Conservation (phyloP, 2,888 invertebrate species). For the Apamea sordens region DNA sequence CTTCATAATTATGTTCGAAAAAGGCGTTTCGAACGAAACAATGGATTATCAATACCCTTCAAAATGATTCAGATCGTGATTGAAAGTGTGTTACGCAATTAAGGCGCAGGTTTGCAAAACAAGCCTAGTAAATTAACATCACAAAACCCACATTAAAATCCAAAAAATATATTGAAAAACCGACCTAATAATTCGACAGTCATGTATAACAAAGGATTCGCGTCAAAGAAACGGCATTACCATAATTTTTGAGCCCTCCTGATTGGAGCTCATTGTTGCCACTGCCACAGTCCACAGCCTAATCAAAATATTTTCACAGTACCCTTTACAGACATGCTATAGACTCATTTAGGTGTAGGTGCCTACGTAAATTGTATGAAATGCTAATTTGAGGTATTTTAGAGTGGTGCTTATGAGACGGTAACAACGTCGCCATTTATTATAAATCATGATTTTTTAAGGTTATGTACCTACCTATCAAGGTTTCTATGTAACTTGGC, state of each 20-base stretch:
- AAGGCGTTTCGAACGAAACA: too few species aligned
- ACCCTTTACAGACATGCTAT: constrained; percentile 45
- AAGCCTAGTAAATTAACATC: constrained; percentile 16
- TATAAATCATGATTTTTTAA: neutral
- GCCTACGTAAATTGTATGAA: constrained; percentile 33
- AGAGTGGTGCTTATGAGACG: neutral
- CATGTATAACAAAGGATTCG: constrained; percentile 60
- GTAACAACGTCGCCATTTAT: neutral
- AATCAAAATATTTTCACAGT: constrained; percentile 63
- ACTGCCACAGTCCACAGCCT: constrained; percentile 26
- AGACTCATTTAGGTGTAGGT: constrained; percentile 44
- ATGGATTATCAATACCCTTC: too few species aligned
- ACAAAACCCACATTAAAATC: constrained; percentile 16
- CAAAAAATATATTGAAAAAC: constrained; percentile 46
- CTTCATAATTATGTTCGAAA: too few species aligned
- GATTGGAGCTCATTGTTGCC: constrained; percentile 58
- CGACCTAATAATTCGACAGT: constrained; percentile 53
- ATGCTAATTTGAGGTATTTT: constrained; percentile 33
- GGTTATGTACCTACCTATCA: too few species aligned
- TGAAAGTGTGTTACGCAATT: neutral
- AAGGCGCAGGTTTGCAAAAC: neutral
- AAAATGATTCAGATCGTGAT: too few species aligned
- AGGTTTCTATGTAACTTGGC: too few species aligned
- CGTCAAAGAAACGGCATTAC: constrained; percentile 59
- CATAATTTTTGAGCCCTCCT: constrained; percentile 58